Base-by-base conservation (phyloP, 1,140 invertebrate species). In the Dendroctonus ponderosae region DNA sequence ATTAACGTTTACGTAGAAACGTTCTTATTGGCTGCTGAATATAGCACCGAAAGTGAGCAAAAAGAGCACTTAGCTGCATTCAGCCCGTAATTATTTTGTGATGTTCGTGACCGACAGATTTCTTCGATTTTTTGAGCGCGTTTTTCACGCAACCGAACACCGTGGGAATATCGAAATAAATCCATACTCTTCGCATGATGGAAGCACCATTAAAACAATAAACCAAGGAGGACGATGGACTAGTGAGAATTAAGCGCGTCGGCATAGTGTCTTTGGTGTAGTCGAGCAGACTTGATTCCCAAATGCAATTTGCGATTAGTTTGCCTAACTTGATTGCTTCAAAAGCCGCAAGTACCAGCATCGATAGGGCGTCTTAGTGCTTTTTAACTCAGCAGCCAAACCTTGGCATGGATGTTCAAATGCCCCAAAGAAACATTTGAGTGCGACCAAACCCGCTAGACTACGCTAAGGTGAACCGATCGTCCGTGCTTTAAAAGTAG, bases 121-220 rank as follows among this genome's bases (percentile, higher is more conserved):
- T 9, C 38, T 43, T 64, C 42, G 52, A 64, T 64, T 64, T 64
- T 64, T 64, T 42, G 48, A 64, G 51, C 9, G 8, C 26, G 40
- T 37, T 46, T 14, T 56, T 64, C 62, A 64, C 62, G 51, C 68
- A 51, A 70, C 57, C 59, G 50, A 52, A 39, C 48, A 62, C 65
- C 68, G 68, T 70, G 68, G 65, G 68, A 70, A 70, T 62, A 61
- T 58, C 41, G 64, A 53, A 70, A 70, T 67, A 70, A 70, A 63
- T 67, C 50, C 46, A 62, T 52, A 41, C 39, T 62, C 48, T 43
- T 62, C 50, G 39, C 46, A 52, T 52, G 60, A 52, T 62, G 7
- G 41, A 59, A 43, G 46, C 43, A 52, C 58, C 58, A 60, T 60
- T 60, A 60, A 60, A 60, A 60, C 58, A 60, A 62, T 62, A 62